Conservation (phyloP, 1,140 invertebrate genomes). For the Ladona fulva region DNA sequence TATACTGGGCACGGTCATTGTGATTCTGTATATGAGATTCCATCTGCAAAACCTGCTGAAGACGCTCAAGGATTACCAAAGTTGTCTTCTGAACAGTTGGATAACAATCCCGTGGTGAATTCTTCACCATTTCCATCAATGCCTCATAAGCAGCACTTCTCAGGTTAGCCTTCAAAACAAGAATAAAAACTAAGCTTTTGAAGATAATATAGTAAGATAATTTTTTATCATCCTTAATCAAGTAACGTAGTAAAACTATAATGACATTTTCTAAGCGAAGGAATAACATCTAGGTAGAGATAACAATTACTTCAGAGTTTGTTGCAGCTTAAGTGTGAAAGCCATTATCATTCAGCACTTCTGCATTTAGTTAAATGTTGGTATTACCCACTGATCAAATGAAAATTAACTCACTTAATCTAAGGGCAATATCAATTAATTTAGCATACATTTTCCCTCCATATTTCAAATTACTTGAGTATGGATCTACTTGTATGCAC, state of each 20-base stretch:
- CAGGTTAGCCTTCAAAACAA: constrained; percentile 62
- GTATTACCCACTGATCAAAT: too few species aligned
- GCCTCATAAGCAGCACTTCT: constrained; percentile 96
- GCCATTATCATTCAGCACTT: too few species aligned
- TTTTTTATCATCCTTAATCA: not conserved
- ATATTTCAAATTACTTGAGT: not conserved
- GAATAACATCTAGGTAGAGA: too few species aligned
- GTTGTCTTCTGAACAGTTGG: constrained; percentile 91
- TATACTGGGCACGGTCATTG: constrained; percentile 85
- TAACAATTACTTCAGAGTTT: too few species aligned
- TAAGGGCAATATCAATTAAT: not conserved
- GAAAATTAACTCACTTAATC: not conserved
- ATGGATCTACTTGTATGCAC: not conserved
- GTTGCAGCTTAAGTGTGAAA: too few species aligned
- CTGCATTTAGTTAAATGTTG: too few species aligned
- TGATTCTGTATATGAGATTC: constrained; percentile 80
- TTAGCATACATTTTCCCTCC: not conserved
- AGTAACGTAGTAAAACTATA: not conserved
- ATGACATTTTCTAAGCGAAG: too few species aligned
- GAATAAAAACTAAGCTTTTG: constrained; percentile 16
- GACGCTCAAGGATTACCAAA: constrained; percentile 86
- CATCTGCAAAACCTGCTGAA: constrained; percentile 89
- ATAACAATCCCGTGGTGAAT: constrained; percentile 96
- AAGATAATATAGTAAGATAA: not conserved
- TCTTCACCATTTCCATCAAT: constrained; percentile 99